Evolutionary conservation across 2,797 vertebrate genomes (phyloP).

Genomic region (Eulemur coronatus): DNA sequence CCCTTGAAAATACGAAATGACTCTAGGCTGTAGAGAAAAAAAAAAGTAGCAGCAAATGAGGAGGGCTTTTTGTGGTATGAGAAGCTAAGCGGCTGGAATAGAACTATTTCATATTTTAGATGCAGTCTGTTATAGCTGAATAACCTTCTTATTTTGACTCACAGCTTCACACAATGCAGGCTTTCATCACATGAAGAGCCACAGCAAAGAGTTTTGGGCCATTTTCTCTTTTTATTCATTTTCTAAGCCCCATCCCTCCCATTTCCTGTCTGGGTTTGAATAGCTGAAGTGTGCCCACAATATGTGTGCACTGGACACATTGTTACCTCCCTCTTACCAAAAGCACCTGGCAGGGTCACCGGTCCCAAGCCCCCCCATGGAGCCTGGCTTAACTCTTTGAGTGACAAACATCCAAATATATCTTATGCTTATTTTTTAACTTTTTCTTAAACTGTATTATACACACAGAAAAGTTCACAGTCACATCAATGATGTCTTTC

Average conservation of each 20-base stretch:
- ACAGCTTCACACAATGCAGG: conserved; percentile 60
- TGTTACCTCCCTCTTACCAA: conserved; percentile 50
- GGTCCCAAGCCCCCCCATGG: neutral
- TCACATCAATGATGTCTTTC: neutral
- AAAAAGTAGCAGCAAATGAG: neutral
- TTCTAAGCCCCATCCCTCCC: neutral
- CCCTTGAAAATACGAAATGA: conserved; percentile 7
- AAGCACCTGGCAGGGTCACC: conserved; percentile 62
- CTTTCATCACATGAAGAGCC: conserved; percentile 66
- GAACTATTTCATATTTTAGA: conserved; percentile 49
- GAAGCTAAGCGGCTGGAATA: neutral
- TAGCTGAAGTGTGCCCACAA: conserved; percentile 64
- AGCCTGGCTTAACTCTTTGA: conserved; percentile 35
- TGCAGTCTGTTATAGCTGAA: conserved; percentile 51
- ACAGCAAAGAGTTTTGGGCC: conserved; percentile 33
- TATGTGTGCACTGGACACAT: neutral
- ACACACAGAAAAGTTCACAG: neutral
- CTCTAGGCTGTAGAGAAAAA: neutral
- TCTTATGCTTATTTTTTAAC: neutral
- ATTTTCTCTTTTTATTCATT: conserved; percentile 66
- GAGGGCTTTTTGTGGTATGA: neutral
- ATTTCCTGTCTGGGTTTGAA: conserved; percentile 59
- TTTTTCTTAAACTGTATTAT: neutral
- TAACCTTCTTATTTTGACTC: conserved; percentile 64
- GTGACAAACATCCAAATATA: neutral